Percentiles rank a stretch among this genome's conserved stretches.
These are phyloP conservation scores for Sebastes taczanowskii DNA, from an alignment of 2,797 vertebrate genomes.

Conservation along the genomic window DNA sequence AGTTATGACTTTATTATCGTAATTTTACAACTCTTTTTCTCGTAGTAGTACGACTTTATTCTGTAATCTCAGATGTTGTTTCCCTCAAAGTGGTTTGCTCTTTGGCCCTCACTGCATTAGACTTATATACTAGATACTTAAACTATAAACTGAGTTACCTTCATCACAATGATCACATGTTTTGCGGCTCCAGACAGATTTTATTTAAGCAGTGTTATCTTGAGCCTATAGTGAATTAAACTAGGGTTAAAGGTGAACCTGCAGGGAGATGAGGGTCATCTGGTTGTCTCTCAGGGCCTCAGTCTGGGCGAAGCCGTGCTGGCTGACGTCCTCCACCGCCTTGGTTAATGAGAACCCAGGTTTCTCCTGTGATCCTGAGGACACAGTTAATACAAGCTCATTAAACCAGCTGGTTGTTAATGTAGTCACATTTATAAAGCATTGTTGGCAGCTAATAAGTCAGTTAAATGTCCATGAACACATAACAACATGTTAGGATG, in stretches of 20 bases:
- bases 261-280: constrained; percentile 45
- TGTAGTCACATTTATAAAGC: not conserved
- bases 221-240: too few species aligned
- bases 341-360: constrained; percentile 52
- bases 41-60: too few species aligned
- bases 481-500: not conserved
- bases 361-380: constrained; percentile 15
- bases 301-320: constrained; percentile 47
- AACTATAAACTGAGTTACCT: too few species aligned
- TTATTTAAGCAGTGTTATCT: too few species aligned
- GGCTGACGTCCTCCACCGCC: constrained; percentile 62
- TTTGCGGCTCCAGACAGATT: too few species aligned
- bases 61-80: too few species aligned
- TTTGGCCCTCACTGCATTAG: too few species aligned
- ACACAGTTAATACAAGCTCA: not conserved
- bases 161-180: too few species aligned
- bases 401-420: not conserved
- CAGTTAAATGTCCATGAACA: not conserved
- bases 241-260: constrained; percentile 56
- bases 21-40: too few species aligned
- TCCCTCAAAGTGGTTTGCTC: too few species aligned
- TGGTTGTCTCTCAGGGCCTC: constrained; percentile 59
- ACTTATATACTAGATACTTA: too few species aligned
- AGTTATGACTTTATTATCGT: too few species aligned
- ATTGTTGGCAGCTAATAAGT: not conserved